phyloP scores from a whole-genome alignment of 2,888 invertebrate species.

The Odontocerum albicorne region DNA sequence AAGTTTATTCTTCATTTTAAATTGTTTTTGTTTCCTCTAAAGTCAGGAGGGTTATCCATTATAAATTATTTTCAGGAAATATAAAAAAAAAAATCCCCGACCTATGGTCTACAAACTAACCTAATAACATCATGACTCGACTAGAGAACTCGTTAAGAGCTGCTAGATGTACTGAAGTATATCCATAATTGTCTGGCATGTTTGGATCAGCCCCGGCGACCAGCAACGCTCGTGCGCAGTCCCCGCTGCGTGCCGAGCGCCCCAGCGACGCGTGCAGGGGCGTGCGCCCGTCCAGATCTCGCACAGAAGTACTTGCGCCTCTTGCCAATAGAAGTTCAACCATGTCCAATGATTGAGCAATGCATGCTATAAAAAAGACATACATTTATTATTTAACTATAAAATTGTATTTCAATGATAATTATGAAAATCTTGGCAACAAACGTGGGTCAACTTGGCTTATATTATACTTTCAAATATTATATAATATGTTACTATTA shows the following conservation, averaged over 20 bases:
- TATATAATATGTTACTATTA: no score
- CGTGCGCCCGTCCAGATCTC: slow-evolving; percentile 74
- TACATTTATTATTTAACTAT: no score
- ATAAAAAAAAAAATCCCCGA: no score
- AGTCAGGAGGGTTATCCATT: no score
- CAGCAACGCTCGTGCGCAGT: slow-evolving; percentile 67
- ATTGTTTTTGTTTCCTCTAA: no score
- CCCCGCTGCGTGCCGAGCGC: slow-evolving; percentile 70
- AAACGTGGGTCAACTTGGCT: no score
- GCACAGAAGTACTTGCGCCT: slow-evolving; percentile 65
- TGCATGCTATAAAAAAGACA: slow-evolving; percentile 60
- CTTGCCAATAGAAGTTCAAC: slow-evolving; percentile 68
- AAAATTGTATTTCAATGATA: no score
- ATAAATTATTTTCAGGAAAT: no score
- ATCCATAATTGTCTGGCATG: slow-evolving; percentile 76
- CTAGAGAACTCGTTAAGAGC: slow-evolving; percentile 81
- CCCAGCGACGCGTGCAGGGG: slow-evolving; percentile 81
- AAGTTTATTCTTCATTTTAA: no score
- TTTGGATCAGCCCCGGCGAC: slow-evolving; percentile 73
- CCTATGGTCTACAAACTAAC: no score
- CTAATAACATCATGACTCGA: slow-evolving; percentile 71
- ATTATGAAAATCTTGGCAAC: no score
- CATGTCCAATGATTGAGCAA: slow-evolving; percentile 78
- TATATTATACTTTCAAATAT: no score
- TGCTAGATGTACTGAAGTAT: slow-evolving; percentile 80